These are phyloP conservation scores for Margaritifera margaritifera DNA, from an alignment of 2,888 invertebrate species.

Conservation along the genomic window DNA sequence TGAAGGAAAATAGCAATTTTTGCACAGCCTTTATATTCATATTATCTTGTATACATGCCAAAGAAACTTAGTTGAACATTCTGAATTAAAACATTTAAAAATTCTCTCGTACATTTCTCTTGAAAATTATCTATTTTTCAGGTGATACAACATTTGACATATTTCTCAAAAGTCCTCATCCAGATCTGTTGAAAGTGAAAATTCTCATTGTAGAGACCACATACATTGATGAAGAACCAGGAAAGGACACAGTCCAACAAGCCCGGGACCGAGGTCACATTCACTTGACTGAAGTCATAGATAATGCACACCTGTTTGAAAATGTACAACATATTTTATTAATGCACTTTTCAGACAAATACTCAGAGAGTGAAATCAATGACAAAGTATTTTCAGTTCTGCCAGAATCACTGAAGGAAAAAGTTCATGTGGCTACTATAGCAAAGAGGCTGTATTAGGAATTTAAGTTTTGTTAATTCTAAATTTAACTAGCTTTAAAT, in stretches of 20 bases:
- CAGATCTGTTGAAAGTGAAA: conserved; percentile 61
- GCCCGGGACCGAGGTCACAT: conserved; percentile 62
- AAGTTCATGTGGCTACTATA: conserved; percentile 48
- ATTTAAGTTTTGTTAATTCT: no score
- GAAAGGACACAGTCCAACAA: conserved; percentile 37
- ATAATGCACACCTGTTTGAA: conserved; percentile 57
- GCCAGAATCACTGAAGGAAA: conserved; percentile 42
- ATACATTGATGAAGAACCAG: conserved; percentile 53
- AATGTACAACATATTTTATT: conserved; percentile 56
- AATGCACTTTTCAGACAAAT: conserved; percentile 66
- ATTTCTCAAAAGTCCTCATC: conserved; percentile 47
- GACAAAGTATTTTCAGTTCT: conserved; percentile 36
- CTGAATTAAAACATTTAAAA: no score
- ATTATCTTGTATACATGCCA: no score
- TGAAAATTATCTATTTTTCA: conserved; percentile 26
- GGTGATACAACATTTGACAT: conserved; percentile 68
- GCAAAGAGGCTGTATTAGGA: conserved; percentile 17
- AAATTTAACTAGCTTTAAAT: no score
- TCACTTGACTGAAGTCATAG: conserved; percentile 58
- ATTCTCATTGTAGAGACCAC: conserved; percentile 67
- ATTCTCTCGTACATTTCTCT: neutral
- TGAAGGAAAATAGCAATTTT: no score
- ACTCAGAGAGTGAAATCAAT: conserved; percentile 50
- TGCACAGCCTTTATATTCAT: no score
- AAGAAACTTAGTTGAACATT: no score